A percentile compares a stretch with the other conserved stretches of the same genome.
Evolutionary conservation across 2,797 vertebrate species (phyloP).

Genomic region (Coregonus suidteri): DNA sequence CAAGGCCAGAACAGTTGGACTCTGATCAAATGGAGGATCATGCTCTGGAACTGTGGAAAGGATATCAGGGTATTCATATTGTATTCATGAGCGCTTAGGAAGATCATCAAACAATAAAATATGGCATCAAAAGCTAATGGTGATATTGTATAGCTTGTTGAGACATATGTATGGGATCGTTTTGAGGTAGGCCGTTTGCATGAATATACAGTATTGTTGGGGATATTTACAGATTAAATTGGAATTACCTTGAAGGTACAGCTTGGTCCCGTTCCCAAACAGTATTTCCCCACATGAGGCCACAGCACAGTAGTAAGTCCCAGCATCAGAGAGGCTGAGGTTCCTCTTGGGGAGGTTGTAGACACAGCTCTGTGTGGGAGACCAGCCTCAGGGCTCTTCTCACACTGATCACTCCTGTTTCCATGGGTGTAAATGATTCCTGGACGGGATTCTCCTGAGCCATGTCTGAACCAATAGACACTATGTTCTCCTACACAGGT

Average conservation of each 20-base stretch:
- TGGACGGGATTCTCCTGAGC: no score
- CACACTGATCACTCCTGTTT: no score
- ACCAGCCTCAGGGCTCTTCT: no score
- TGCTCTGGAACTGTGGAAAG: neutral
- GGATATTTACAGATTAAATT: conserved; percentile 52
- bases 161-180: conserved; percentile 7
- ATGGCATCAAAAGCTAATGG: neutral
- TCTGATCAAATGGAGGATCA: no score
- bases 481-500: no score
- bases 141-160: conserved; percentile 4
- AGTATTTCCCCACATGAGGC: neutral
- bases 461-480: no score
- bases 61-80: neutral
- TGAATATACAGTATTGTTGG: conserved; percentile 1
- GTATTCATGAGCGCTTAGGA: no score
- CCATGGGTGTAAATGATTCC: no score
- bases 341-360: conserved; percentile 27
- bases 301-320: neutral
- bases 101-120: neutral
- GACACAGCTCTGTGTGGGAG: no score
- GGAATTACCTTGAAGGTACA: no score
- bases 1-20: no score
- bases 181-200: neutral
- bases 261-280: no score
- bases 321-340: conserved; percentile 19